Evolutionary conservation across 2,888 invertebrate species (phyloP).

Genomic region (Himalopsyche japonica): DNA sequence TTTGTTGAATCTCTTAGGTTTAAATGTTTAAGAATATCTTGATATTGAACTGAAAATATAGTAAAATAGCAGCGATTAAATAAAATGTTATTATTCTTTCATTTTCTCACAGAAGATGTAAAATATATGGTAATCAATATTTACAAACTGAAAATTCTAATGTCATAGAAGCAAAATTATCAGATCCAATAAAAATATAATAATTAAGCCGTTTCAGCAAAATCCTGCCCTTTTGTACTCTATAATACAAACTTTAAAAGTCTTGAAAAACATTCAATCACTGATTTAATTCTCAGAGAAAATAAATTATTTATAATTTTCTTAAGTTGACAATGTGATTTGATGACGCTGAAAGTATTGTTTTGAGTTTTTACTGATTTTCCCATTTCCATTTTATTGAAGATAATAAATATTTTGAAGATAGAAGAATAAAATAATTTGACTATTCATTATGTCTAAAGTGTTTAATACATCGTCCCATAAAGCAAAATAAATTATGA

Average conservation of each 20-base stretch:
- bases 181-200: not conserved
- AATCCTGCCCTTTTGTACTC: not conserved
- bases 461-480: not conserved
- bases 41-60: constrained; percentile 13
- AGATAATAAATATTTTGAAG: constrained; percentile 1
- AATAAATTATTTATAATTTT: not conserved
- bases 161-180: not conserved
- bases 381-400: not conserved
- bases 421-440: not conserved
- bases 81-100: not conserved
- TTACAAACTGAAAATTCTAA: not conserved
- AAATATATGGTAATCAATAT: not conserved
- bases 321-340: not conserved
- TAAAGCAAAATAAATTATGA: not conserved
- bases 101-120: not conserved
- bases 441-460: not conserved
- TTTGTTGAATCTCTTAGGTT: constrained; percentile 9
- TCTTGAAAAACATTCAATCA: not conserved
- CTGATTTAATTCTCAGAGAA: not conserved
- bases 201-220: not conserved
- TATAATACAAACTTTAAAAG: not conserved
- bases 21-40: constrained; percentile 13
- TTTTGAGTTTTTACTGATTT: not conserved
- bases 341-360: not conserved
- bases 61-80: constrained; percentile 8